Conservation (phyloP, 2,113 vertebrate species). For the Orientallactaga bullata region DNA sequence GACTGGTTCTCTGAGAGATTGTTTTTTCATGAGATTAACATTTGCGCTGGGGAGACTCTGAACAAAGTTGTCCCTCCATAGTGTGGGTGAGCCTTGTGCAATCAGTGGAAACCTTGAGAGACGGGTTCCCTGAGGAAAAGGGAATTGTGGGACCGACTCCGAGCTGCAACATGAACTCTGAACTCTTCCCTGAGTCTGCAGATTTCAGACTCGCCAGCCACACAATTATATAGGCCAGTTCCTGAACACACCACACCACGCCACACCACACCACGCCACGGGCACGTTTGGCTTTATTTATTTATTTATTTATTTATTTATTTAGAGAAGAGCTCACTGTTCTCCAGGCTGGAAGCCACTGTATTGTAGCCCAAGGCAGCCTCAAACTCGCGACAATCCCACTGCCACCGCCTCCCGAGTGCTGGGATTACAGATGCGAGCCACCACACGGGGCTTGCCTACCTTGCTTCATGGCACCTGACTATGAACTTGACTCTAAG, state of each 20-base stretch:
- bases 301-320: no score
- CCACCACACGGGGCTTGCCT: background rate
- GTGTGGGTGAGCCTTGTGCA: background rate
- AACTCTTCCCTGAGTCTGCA: background rate
- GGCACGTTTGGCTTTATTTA: background rate
- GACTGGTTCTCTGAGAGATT: background rate
- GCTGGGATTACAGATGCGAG: background rate
- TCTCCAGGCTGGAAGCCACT: no score
- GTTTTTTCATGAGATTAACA: background rate
- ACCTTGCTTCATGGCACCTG: background rate
- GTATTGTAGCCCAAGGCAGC: no score
- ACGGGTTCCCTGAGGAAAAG: background rate
- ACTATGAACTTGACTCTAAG: no score
- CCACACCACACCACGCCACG: background rate
- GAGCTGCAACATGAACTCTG: fast-evolving
- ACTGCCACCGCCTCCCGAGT: background rate
- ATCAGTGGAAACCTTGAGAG: background rate
- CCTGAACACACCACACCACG: background rate
- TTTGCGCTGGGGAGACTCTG: background rate
- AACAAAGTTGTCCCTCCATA: background rate
- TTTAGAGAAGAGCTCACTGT: background rate
- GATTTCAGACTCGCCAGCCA: background rate
- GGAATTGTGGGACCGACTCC: background rate
- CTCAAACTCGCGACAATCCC: background rate
- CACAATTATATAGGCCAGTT: background rate